Conservation (phyloP, 2,113 vertebrate genomes). For the Fulica atra region DNA sequence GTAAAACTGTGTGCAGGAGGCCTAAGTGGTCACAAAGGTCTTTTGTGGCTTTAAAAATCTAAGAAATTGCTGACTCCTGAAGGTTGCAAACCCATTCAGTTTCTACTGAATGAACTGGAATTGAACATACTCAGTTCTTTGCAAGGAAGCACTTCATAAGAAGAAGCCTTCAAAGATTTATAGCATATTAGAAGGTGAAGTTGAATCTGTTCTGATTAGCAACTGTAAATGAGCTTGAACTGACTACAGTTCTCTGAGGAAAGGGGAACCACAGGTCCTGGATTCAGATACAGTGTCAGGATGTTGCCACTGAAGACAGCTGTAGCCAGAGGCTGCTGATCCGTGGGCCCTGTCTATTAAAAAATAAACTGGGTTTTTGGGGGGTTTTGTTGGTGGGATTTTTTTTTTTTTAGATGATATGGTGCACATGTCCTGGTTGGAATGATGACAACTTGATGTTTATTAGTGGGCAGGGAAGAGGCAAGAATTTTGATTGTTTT, state of each 20-base stretch:
- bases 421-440: background rate
- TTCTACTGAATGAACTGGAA: constrained; percentile 24
- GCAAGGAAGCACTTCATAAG: background rate
- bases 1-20: background rate
- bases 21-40: constrained; percentile 17
- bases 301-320: background rate
- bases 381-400: too few species aligned
- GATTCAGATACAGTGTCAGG: background rate
- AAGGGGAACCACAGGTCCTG: too few species aligned
- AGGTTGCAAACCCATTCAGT: constrained; percentile 2
- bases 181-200: constrained; percentile 38
- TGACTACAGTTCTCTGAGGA: background rate
- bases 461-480: background rate
- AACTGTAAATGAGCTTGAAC: constrained; percentile 35
- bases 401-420: too few species aligned
- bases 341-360: background rate
- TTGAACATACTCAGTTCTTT: background rate
- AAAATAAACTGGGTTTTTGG: background rate
- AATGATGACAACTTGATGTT: background rate
- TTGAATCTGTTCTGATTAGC: constrained; percentile 38
- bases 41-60: constrained; percentile 1
- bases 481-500: background rate
- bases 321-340: background rate
- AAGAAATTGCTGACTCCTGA: constrained; percentile 17
- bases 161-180: constrained; percentile 16